Evolutionary conservation across 2,888 invertebrate genomes (phyloP).

Genomic region (Drosophila tripunctata): DNA sequence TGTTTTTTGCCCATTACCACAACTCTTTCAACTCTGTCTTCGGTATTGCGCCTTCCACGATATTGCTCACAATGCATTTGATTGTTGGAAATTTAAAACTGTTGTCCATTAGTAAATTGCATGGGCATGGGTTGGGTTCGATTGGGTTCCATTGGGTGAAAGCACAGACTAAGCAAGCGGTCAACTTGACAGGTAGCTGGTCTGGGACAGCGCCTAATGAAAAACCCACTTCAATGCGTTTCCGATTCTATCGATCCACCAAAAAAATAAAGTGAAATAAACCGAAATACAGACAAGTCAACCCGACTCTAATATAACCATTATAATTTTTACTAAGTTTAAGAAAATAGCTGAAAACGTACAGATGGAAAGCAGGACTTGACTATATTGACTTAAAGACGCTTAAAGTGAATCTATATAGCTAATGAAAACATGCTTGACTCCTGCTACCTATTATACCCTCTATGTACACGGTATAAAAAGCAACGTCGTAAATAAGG

Average conservation of each 20-base stretch:
- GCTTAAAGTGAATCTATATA: too few species aligned
- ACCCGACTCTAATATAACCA: background rate
- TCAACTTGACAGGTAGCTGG: constrained; percentile 27
- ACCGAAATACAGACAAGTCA: background rate
- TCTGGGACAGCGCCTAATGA: constrained; percentile 20
- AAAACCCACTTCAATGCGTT: constrained; percentile 27
- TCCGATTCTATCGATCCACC: constrained; percentile 23
- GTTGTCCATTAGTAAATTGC: constrained; percentile 68
- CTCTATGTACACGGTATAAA: background rate
- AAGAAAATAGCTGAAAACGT: too few species aligned
- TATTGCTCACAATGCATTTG: constrained; percentile 54
- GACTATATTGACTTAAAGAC: too few species aligned
- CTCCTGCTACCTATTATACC: background rate
- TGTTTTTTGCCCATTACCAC: constrained; percentile 35
- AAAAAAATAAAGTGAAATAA: constrained; percentile 4
- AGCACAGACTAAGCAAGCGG: constrained; percentile 26
- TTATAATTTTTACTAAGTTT: too few species aligned
- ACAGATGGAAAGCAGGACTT: too few species aligned
- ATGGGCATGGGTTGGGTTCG: background rate
- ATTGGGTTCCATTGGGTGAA: background rate
- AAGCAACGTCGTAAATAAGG: constrained; percentile 8
- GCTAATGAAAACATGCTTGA: too few species aligned
- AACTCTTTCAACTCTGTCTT: constrained; percentile 22
- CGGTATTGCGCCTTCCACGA: background rate
- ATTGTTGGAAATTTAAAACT: constrained; percentile 61